Base-by-base conservation (phyloP, 2,888 invertebrate species). In the Epsilonema sp. region DNA sequence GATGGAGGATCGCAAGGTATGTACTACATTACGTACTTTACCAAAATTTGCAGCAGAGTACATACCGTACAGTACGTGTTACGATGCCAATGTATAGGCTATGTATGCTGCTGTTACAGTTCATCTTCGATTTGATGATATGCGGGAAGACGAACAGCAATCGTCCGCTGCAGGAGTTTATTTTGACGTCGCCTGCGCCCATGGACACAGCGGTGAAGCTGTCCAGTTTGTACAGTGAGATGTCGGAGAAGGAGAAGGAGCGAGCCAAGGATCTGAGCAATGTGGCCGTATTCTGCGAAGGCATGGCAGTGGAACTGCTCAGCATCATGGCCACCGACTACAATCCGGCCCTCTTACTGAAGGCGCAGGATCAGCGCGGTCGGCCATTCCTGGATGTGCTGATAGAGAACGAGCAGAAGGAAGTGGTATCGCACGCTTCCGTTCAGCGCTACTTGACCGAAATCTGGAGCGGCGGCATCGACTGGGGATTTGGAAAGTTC, bases 331-430 rank as follows among this genome's bases (percentile, higher is more conserved):
- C 59, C 20, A 51, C 55, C 26, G 61, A 62, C 42, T 62, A 90
- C 69, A 89, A 87, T 3, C 87, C 94, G 1, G 90, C 89, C 0
- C 77, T 84, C 58, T 80, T 97, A 51, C 75, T 97, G 37, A 87
- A 90, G 46, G 86, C 97, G 42, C 84, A 87, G 44, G 97, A 97
- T 67, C 77, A 83, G 54, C 74, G 87, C 49, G 90, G 86, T 63
- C 80, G 85, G 21, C 92, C 90, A 62, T 87, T 64, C 24, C 47
- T 63, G n/a, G 63, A 64, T 49, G 61, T 63, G 2, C 74, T 97
- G 39, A 97, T 97, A 57, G 94, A 97, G 69, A 89, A 90, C 65
- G 94, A 97, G 66, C 94, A 94, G 66, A 97, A 92, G 66, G 89
- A 90, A 71, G 73, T 43, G 26, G 51, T 52, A 2, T 51, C 48